These are phyloP conservation scores for Alca torda DNA, from an alignment of 2,797 vertebrate species.

Conservation along the genomic window DNA sequence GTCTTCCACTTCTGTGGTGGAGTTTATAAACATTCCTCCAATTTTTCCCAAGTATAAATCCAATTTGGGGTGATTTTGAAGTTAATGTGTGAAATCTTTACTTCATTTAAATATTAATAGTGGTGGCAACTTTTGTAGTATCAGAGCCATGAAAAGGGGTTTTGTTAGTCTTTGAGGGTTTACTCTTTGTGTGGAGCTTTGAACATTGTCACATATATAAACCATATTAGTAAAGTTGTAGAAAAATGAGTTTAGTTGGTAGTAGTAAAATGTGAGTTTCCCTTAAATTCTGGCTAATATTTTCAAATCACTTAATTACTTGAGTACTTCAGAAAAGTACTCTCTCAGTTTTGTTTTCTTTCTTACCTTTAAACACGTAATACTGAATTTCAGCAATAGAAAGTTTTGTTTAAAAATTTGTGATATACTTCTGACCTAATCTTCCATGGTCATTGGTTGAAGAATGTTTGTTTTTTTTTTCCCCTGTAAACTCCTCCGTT, in stretches of 20 bases:
- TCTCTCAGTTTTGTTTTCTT: neutral
- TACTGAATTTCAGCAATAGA: neutral
- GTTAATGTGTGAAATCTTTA: neutral
- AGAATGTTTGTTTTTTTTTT: neutral
- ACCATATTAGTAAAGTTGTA: neutral
- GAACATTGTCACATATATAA: neutral
- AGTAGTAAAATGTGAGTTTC: neutral
- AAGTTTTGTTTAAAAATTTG: neutral
- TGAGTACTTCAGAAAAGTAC: neutral
- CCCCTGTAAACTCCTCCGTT: neutral
- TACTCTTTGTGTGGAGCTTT: neutral
- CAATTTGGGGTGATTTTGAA: constrained; percentile 16
- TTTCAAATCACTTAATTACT: neutral
- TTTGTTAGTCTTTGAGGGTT: neutral
- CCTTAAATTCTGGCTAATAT: neutral
- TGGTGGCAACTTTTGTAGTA: neutral
- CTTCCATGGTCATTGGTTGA: neutral
- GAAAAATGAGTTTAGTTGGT: neutral
- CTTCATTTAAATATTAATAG: neutral
- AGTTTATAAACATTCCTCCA: constrained; percentile 35
- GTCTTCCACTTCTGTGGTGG: constrained; percentile 21
- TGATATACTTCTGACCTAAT: neutral
- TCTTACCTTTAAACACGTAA: neutral
- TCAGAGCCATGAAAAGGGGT: neutral
- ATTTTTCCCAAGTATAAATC: neutral